Percentiles rank a stretch among this genome's conserved stretches.
Evolutionary conservation across 2,113 vertebrate genomes (phyloP).

Genomic region (Solea solea): DNA sequence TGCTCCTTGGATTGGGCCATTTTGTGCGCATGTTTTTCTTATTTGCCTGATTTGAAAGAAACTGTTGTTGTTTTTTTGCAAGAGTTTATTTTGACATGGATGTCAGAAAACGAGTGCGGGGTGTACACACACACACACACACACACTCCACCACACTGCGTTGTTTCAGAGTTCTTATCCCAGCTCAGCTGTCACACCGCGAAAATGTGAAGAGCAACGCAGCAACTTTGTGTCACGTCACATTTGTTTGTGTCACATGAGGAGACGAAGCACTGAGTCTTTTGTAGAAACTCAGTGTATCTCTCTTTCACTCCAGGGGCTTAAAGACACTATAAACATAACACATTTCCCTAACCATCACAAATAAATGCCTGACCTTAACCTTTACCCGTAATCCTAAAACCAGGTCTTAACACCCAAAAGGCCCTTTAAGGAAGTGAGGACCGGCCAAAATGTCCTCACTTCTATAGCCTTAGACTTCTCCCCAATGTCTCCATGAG

Average conservation of each 20-base stretch:
- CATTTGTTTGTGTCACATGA: constrained; percentile 46
- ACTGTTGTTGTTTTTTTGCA: constrained; percentile 26
- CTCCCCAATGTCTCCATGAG: no score
- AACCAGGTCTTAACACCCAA: no score
- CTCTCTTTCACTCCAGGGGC: constrained; percentile 64
- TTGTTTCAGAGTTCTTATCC: constrained; percentile 30
- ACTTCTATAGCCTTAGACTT: no score
- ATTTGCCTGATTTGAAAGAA: constrained; percentile 41
- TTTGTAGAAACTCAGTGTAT: constrained; percentile 8
- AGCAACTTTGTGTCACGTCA: constrained; percentile 77
- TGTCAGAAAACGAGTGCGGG: constrained; percentile 55
- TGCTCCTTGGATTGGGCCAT: constrained; percentile 28
- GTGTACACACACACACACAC: constrained; percentile 36
- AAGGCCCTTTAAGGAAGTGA: no score
- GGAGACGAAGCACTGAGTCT: constrained; percentile 72
- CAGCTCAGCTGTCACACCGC: constrained; percentile 71
- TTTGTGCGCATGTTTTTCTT: constrained; percentile 30
- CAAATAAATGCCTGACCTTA: no score
- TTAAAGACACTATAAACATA: constrained; percentile 74
- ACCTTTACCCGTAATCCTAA: no score
- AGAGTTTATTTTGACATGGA: constrained; percentile 60
- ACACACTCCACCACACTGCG: constrained; percentile 20
- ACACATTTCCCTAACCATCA: constrained; percentile 32
- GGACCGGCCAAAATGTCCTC: no score
- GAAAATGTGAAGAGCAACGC: constrained; percentile 71